Percentiles rank a stretch among this genome's conserved stretches.
Conservation (phyloP, 2,888 invertebrate species). For the Tetragonisca angustula region DNA sequence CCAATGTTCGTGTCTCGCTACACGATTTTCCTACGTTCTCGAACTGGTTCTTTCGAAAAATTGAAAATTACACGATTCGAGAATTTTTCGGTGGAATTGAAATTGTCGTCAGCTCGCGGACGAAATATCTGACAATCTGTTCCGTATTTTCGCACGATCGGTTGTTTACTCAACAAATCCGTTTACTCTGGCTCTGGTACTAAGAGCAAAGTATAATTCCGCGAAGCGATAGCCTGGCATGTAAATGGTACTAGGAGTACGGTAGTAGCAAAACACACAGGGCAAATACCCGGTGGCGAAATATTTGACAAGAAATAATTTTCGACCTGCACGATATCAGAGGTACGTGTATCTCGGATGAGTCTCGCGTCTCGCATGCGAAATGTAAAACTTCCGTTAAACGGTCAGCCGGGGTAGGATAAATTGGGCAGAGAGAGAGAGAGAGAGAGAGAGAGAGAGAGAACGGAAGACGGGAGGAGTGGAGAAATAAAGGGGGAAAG, state of each 20-base stretch:
- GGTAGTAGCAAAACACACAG: not conserved
- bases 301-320: constrained; percentile 29
- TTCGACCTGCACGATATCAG: constrained; percentile 31
- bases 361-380: constrained; percentile 44
- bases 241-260: not conserved
- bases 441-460: constrained; percentile 7
- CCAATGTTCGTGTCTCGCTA: not conserved
- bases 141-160: not conserved
- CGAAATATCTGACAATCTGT: too few species aligned
- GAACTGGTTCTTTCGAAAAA: not conserved
- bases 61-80: not conserved
- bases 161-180: not conserved
- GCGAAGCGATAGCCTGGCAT: not conserved
- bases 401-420: constrained; percentile 53
- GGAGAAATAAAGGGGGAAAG: constrained; percentile 36
- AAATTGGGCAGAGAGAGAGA: constrained; percentile 28
- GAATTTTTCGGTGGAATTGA: too few species aligned
- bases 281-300: constrained; percentile 3
- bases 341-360: constrained; percentile 40
- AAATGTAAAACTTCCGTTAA: constrained; percentile 71
- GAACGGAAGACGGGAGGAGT: constrained; percentile 28
- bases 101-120: too few species aligned
- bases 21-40: not conserved
- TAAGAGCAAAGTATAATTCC: constrained; percentile 1
- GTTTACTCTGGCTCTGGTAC: not conserved